Evolutionary conservation across 2,797 vertebrate species (phyloP).

Genomic region (Paramormyrops hopkinsi): DNA sequence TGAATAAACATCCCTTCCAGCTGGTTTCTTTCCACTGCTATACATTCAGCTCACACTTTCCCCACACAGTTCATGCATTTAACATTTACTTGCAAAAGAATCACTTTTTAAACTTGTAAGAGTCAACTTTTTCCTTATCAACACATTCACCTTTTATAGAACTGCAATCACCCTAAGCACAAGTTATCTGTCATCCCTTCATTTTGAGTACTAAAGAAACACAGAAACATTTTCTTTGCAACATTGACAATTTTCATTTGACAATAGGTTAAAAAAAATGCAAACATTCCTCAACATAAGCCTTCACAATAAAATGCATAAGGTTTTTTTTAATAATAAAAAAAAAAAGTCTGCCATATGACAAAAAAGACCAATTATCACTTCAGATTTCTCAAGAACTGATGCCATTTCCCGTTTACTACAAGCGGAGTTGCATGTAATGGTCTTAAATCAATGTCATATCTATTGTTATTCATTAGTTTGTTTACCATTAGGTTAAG

Average conservation of each 20-base stretch:
- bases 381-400: background rate
- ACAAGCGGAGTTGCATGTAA: background rate
- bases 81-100: background rate
- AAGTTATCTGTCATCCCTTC: background rate
- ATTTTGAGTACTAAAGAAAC: background rate
- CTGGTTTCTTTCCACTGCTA: background rate
- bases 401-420: background rate
- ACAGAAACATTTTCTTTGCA: background rate
- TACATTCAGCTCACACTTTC: background rate
- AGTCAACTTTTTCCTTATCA: background rate
- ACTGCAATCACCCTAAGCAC: background rate
- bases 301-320: background rate
- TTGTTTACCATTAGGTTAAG: background rate
- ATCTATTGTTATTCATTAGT: background rate
- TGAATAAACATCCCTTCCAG: background rate
- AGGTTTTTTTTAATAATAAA: background rate
- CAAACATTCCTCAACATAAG: background rate
- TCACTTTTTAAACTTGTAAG: background rate
- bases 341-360: background rate
- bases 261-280: background rate
- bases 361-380: background rate
- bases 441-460: background rate
- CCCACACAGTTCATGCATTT: background rate
- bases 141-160: background rate
- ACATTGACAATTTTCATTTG: background rate